phyloP scores from a whole-genome alignment of 2,888 invertebrate species.

The Tetrapedia diversipes region DNA sequence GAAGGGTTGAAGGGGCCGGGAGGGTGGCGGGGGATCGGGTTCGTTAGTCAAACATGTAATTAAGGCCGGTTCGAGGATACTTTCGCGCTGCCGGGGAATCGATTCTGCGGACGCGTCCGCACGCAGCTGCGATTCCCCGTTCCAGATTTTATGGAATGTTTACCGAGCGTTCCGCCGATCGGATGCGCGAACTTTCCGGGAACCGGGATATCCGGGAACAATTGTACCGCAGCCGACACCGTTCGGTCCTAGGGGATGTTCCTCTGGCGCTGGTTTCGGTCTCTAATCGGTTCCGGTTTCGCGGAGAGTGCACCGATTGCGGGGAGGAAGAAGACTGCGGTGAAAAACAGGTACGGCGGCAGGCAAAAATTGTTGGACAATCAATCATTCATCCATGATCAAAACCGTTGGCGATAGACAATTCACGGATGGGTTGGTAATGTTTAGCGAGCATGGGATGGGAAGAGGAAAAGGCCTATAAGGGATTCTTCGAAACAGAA shows the following conservation, averaged over 20 bases:
- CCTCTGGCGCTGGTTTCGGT: not conserved
- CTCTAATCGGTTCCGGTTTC: not conserved
- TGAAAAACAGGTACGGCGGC: too few species aligned
- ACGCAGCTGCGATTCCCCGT: conserved; percentile 43
- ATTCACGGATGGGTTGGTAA: too few species aligned
- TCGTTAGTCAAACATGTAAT: conserved; percentile 61
- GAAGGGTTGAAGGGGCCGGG: too few species aligned
- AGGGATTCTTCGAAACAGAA: too few species aligned
- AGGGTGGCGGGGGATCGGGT: too few species aligned
- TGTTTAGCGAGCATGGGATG: too few species aligned
- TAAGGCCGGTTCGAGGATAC: conserved; percentile 40
- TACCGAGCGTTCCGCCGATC: not conserved
- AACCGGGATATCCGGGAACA: conserved; percentile 2
- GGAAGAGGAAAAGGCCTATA: too few species aligned
- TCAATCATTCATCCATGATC: too few species aligned
- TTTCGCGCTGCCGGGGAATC: conserved; percentile 27
- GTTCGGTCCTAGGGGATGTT: not conserved
- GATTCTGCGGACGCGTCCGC: conserved; percentile 30
- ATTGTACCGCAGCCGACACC: conserved; percentile 6
- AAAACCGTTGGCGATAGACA: too few species aligned
- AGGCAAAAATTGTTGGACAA: too few species aligned
- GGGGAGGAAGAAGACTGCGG: conserved; percentile 17
- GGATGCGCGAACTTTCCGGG: conserved; percentile 7
- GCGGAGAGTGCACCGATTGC: not conserved
- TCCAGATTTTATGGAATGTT: conserved; percentile 39